Evolutionary conservation across 2,888 invertebrate genomes (phyloP).

Genomic region (Spodoptera picta): DNA sequence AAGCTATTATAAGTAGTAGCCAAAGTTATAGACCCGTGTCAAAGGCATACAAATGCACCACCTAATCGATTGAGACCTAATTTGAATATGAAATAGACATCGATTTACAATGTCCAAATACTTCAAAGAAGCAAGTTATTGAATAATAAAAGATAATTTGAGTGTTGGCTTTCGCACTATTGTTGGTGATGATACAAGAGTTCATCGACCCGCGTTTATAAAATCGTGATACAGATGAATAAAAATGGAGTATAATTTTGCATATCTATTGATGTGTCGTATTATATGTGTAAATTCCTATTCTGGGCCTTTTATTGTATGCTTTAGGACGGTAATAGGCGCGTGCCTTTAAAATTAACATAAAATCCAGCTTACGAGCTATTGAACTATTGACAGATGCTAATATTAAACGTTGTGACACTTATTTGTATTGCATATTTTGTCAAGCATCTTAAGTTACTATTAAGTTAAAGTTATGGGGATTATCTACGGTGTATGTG

Average conservation of each 20-base stretch:
- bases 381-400: constrained; percentile 51
- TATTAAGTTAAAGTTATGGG: constrained; percentile 40
- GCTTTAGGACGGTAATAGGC: constrained; percentile 51
- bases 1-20: constrained; percentile 10
- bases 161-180: constrained; percentile 61
- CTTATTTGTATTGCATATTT: constrained; percentile 47
- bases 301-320: constrained; percentile 52
- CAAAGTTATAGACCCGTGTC: constrained; percentile 11
- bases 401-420: constrained; percentile 40
- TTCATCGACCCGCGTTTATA: constrained; percentile 78
- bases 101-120: constrained; percentile 51
- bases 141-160: constrained; percentile 61
- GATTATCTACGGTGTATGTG: constrained; percentile 15
- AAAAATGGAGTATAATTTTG: constrained; percentile 79
- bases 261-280: constrained; percentile 77
- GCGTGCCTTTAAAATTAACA: constrained; percentile 69
- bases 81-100: constrained; percentile 57
- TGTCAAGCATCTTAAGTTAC: constrained; percentile 28
- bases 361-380: constrained; percentile 61
- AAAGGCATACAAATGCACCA: constrained; percentile 26
- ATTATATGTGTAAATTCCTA: constrained; percentile 78
- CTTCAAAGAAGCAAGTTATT: constrained; percentile 46
- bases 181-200: constrained; percentile 71
- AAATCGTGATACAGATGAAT: constrained; percentile 74
- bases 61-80: constrained; percentile 41